Evolutionary conservation across 2,113 vertebrate genomes (phyloP), one percentile per base, ranked within the genome.

Genomic region (Chaetorhynchus papuensis): DNA sequence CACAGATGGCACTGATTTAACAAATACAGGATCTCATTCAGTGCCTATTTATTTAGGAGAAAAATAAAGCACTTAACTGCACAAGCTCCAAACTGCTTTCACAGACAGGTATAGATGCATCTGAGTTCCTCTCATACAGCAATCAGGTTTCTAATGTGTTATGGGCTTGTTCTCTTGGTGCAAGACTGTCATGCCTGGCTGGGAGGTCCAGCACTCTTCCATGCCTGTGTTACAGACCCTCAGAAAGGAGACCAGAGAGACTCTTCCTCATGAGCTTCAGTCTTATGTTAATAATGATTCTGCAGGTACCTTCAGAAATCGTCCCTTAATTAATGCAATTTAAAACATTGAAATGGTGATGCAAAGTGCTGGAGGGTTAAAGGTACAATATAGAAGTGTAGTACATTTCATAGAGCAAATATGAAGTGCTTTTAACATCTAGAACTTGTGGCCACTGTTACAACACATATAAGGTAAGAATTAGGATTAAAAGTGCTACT

Each of bases 1-100:
- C 42, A 85, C 49, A 95, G 69, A 82, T 91, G 81, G 45, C 35
- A 70, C 10, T 42, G 50, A 57, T 93, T 89, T 93, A 76, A 23
- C 26, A 89, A 93, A 87, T 39, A 74, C 0, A 9, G 35, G 52
- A 70, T 21, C 15, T 86, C 15, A 54, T 66, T 92, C 65, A 54
- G 3, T 44, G 31, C 6, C 16, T 87, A n/a, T 72, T 82, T 89
- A 53, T 13, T n/a, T 45, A 56, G 13, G 23, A 63, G 65, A 83
- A 89, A 87, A 85, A 85, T 7, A 94, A 78, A 68, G 20, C 8
- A 47, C 7, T 71, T 80, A 64, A n/a, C n/a, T 6, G 3, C 20
- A 54, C 15, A 54, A 77, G 9, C 2, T 82, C 30, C 9, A 70
- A n/a, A 54, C 12, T 47, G 8, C 39, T 93, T 91, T 80, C n/a